Evolutionary conservation across 2,888 invertebrate species (phyloP).

Genomic region (Catocala fraxini): DNA sequence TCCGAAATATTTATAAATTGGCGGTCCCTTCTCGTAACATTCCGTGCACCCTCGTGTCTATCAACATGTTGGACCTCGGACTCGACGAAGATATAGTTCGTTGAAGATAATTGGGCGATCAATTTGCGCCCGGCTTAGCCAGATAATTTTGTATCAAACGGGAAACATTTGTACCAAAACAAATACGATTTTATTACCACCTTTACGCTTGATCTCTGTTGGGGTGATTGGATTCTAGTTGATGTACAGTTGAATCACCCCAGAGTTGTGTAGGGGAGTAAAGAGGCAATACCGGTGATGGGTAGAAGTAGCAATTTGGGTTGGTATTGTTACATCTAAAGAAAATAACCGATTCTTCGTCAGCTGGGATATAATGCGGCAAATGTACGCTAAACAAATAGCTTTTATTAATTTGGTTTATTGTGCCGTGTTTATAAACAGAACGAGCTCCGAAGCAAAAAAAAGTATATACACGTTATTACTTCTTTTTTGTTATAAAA

Average conservation of each 20-base stretch:
- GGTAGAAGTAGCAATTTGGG: not conserved
- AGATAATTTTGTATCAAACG: conserved; percentile 33
- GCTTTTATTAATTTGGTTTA: too few relatives aligned
- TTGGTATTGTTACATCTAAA: not conserved
- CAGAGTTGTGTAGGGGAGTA: not conserved
- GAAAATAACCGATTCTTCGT: too few relatives aligned
- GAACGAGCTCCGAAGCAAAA: too few relatives aligned
- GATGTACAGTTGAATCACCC: not conserved
- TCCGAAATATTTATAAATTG: conserved; percentile 6
- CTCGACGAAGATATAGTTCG: conserved; percentile 26
- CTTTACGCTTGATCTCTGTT: conserved; percentile 2
- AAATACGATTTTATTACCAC: conserved; percentile 23
- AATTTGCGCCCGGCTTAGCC: conserved; percentile 31
- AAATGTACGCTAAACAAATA: too few relatives aligned
- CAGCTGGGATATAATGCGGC: too few relatives aligned
- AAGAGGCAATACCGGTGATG: not conserved
- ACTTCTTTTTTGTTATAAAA: too few relatives aligned
- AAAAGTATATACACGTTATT: too few relatives aligned
- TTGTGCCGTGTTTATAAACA: too few relatives aligned
- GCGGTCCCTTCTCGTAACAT: conserved; percentile 7
- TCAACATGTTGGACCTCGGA: conserved; percentile 7
- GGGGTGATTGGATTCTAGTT: conserved; percentile 5
- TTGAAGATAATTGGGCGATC: conserved; percentile 38
- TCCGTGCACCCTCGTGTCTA: conserved; percentile 16
- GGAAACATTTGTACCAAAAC: conserved; percentile 33